phyloP scores from a whole-genome alignment of 2,888 invertebrate species.

The Gryllus longicercus region DNA sequence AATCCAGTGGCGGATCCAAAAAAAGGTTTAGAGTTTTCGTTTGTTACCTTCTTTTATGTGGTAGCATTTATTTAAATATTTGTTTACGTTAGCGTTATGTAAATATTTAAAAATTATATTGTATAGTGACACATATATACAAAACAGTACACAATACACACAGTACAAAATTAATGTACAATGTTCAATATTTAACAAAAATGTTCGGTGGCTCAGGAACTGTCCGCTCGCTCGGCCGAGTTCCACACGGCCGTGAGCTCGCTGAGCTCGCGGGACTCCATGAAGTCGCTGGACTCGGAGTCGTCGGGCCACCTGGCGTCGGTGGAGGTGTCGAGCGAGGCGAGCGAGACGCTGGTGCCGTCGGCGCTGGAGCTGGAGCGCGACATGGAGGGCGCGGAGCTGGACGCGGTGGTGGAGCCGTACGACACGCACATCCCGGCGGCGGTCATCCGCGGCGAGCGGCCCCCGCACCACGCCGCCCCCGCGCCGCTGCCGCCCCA shows the following conservation, averaged over 20 bases:
- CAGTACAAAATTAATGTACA: too few relatives aligned
- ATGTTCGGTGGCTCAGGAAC: background rate
- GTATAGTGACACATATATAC: too few relatives aligned
- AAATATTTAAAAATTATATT: too few relatives aligned
- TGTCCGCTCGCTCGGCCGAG: constrained; percentile 69
- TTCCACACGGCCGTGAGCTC: constrained; percentile 83
- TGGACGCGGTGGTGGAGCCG: constrained; percentile 44
- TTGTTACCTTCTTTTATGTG: too few relatives aligned
- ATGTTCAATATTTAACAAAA: too few relatives aligned
- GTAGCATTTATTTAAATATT: too few relatives aligned
- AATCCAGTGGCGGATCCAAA: too few relatives aligned
- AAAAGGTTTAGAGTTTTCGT: too few relatives aligned
- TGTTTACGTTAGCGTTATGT: too few relatives aligned
- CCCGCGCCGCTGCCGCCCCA: constrained; percentile 34
- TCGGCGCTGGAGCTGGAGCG: constrained; percentile 79
- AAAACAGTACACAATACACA: too few relatives aligned
- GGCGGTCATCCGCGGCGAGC: constrained; percentile 40
- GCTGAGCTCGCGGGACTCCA: constrained; percentile 84
- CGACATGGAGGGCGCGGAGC: constrained; percentile 62
- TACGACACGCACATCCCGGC: constrained; percentile 42
- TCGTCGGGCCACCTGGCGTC: constrained; percentile 86
- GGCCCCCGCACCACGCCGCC: background rate
- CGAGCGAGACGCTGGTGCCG: constrained; percentile 87
- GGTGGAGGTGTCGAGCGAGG: constrained; percentile 79
- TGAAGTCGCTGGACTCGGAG: constrained; percentile 85